Conservation (phyloP, 2,888 invertebrate species). For the Chorisops tibialis region DNA sequence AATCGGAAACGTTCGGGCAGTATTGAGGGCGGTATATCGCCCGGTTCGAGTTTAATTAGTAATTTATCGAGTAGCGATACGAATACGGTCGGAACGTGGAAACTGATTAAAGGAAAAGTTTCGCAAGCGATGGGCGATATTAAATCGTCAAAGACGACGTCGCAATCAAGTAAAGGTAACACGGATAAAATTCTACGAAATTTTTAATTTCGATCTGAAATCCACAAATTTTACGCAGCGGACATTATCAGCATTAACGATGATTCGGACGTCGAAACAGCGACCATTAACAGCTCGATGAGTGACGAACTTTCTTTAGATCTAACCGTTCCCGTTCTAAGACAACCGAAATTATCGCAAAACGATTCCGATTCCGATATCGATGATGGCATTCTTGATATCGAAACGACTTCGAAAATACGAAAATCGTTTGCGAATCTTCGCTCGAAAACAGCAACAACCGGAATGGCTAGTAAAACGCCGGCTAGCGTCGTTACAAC, state of each 20-base stretch:
- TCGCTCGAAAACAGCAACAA: slow-evolving; percentile 1
- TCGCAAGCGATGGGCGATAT: slow-evolving; percentile 52
- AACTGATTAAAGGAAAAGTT: slow-evolving; percentile 50
- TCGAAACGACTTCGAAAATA: not conserved
- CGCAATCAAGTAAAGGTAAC: not conserved
- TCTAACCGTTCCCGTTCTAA: not conserved
- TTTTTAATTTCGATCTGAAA: no score
- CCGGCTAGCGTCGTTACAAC: not conserved
- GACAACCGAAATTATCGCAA: no score
- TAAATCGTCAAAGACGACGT: slow-evolving; percentile 39
- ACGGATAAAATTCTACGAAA: no score
- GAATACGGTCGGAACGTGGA: slow-evolving; percentile 48
- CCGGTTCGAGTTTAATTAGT: slow-evolving; percentile 41
- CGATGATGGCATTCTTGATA: slow-evolving; percentile 5
- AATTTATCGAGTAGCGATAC: slow-evolving; percentile 41
- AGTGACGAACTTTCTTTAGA: slow-evolving; percentile 45
- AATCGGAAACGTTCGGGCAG: slow-evolving; percentile 43
- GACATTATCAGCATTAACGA: slow-evolving; percentile 14
- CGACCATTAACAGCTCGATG: slow-evolving; percentile 42
- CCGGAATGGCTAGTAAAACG: no score
- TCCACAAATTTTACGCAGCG: no score
- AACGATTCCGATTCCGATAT: slow-evolving; percentile 13
- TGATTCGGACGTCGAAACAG: slow-evolving; percentile 47
- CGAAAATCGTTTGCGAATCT: not conserved
- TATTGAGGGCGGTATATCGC: slow-evolving; percentile 41